Percentiles rank a stretch among this genome's conserved stretches.
Evolutionary conservation across 2,797 vertebrate genomes (phyloP).

Genomic region (Myotis pilosus): DNA sequence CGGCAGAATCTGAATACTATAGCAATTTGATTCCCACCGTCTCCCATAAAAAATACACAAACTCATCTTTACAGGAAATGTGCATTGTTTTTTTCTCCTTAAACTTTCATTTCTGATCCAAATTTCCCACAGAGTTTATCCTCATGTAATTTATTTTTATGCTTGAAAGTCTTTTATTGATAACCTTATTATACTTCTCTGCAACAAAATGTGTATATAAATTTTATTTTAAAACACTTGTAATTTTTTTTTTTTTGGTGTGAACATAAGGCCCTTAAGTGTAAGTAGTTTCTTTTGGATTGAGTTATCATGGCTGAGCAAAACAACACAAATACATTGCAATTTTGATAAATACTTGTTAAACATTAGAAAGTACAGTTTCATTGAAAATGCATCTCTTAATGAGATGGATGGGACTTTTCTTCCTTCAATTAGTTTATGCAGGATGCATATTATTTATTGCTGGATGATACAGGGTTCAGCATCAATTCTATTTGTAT

Average conservation of each 20-base stretch:
- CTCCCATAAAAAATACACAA: slow-evolving; percentile 15
- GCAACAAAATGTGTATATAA: slow-evolving; percentile 49
- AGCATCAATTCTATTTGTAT: slow-evolving; percentile 27
- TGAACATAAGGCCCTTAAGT: slow-evolving; percentile 56
- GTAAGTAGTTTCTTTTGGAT: slow-evolving; percentile 65
- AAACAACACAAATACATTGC: slow-evolving; percentile 64
- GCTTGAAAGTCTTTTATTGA: slow-evolving; percentile 62
- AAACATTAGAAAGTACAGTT: slow-evolving; percentile 57
- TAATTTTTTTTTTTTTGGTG: slow-evolving; percentile 37
- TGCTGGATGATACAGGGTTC: slow-evolving; percentile 21
- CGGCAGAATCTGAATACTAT: background rate
- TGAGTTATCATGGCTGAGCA: slow-evolving; percentile 61
- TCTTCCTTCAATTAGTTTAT: slow-evolving; percentile 23
- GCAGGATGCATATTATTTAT: slow-evolving; percentile 52
- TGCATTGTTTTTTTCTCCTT: slow-evolving; percentile 30
- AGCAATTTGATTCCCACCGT: slow-evolving; percentile 10
- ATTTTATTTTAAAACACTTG: slow-evolving; percentile 58
- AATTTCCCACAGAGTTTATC: slow-evolving; percentile 40
- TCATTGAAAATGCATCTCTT: slow-evolving; percentile 48
- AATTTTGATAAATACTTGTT: slow-evolving; percentile 69
- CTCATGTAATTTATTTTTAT: slow-evolving; percentile 61
- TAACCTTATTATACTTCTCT: slow-evolving; percentile 53
- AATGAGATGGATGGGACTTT: slow-evolving; percentile 52
- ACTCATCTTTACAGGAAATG: slow-evolving; percentile 3
- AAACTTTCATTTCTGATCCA: slow-evolving; percentile 50